Percentiles rank a stretch among this genome's conserved stretches.
Evolutionary conservation across 2,888 invertebrate genomes (phyloP).

Genomic region (Aspidapion aeneum): DNA sequence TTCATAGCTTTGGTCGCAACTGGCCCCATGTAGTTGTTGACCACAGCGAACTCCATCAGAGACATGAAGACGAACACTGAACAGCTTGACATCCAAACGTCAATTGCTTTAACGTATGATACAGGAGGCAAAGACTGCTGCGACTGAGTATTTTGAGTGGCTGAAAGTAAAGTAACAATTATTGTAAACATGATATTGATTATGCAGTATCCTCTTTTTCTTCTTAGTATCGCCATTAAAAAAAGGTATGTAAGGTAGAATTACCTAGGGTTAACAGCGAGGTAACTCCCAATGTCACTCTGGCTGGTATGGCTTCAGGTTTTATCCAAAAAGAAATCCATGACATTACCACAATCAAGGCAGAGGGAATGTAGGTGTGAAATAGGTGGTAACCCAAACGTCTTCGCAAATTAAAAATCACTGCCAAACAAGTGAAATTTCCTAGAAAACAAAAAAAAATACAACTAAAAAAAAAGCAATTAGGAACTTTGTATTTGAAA

Average conservation of each 20-base stretch:
- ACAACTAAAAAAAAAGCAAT: not conserved
- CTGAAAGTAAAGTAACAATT: constrained; percentile 47
- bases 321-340: constrained; percentile 98
- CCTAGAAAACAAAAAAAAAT: constrained; percentile 52
- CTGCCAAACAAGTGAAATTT: constrained; percentile 90
- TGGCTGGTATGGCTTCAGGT: constrained; percentile 86
- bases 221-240: no score
- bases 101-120: constrained; percentile 90
- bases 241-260: not conserved
- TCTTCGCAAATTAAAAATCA: constrained; percentile 79
- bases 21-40: constrained; percentile 83
- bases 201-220: no score
- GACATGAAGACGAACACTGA: constrained; percentile 90
- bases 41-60: constrained; percentile 86
- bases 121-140: constrained; percentile 87
- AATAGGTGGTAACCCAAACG: constrained; percentile 87
- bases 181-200: not conserved
- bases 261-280: constrained; percentile 78
- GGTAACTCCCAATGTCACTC: constrained; percentile 85
- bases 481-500: no score
- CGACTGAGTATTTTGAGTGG: constrained; percentile 90
- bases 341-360: constrained; percentile 90
- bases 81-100: constrained; percentile 91
- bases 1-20: constrained; percentile 87
- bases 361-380: constrained; percentile 90